Percentiles rank a stretch among this genome's conserved stretches.
Conservation (phyloP, 2,113 vertebrate genomes). For the Sorex fumeus region DNA sequence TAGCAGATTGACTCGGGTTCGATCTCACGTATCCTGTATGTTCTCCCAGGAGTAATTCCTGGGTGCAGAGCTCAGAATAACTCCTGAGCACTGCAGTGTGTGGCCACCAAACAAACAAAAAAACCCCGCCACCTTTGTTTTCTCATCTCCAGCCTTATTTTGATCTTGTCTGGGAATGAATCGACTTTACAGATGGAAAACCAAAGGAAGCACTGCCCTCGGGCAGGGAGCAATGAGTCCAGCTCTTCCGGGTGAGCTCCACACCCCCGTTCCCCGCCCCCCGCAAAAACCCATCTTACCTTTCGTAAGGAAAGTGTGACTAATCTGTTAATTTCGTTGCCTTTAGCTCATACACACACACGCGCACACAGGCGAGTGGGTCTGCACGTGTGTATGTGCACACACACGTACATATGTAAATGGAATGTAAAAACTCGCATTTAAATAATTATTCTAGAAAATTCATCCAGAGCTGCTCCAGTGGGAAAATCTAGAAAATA, state of each 20-base stretch:
- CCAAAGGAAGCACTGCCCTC: neutral
- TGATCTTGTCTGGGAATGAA: neutral
- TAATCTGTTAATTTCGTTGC: constrained; percentile 53
- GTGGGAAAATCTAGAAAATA: constrained; percentile 52
- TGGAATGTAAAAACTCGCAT: constrained; percentile 12
- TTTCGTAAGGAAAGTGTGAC: neutral
- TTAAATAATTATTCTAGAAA: constrained; percentile 66
- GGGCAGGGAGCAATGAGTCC: neutral
- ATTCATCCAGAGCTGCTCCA: constrained; percentile 35
- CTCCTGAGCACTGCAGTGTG: no score
- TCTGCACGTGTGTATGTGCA: no score
- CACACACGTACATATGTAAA: neutral
- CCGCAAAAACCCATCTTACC: neutral
- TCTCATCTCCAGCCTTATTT: neutral
- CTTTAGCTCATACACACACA: constrained; percentile 9
- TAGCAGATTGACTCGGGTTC: no score
- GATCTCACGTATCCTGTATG: no score
- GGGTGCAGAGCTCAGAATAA: no score
- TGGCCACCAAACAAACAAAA: no score
- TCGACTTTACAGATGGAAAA: neutral
- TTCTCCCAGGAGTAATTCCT: no score
- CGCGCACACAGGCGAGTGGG: neutral
- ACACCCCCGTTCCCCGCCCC: neutral
- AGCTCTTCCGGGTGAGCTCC: neutral
- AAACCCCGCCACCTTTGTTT: no score